Base-by-base conservation (phyloP, 1,140 invertebrate species). In the Heliothis virescens region DNA sequence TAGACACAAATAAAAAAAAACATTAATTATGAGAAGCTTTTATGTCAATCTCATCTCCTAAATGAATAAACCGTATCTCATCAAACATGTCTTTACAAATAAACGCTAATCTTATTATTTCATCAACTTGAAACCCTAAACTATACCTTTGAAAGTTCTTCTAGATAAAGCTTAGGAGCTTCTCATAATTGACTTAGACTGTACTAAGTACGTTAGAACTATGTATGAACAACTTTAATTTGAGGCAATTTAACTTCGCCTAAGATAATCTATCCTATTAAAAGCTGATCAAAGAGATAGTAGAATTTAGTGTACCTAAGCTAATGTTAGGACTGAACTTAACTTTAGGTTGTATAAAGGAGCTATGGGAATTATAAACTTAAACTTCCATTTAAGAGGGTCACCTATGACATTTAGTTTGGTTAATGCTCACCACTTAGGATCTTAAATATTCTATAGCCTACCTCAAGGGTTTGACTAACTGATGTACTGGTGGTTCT, bases 151-250 rank as follows among this genome's bases (percentile, higher is more conserved):
- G 55, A 18, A 11, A 57, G 4, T 41, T 41, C 55, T 18, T 21
- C 9, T 2, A 47, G 60, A 41, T 16, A 47, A 41, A 11, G 3
- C 15, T 5, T 11, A 10, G 16, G 16, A 48, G 62, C 29, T 18
- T 21, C 62, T 48, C 1, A 48, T 65, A 65, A 65, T 65, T 48
- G 62, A 65, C 34, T 48, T 47, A 18, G n/a, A 48, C 62, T 47
- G 16, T 7, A 65, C 62, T 16, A 65, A 47, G 34, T 18, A 48
- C 10, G 57, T 26, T 57, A 57, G 41, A 63, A 65, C 41, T 65
- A 65, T 65, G n/a, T 12, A 18, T 48, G 41, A 65, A 18, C n/a
- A 47, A 48, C n/a, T 41, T 63, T 63, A 63, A 47, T 63, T 29
- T 57, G 21, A 34, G 7, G 21, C 60, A 63, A 63, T 63, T 63